Base-by-base conservation (phyloP, 2,888 invertebrate species). In the Pyrrhia umbra region DNA sequence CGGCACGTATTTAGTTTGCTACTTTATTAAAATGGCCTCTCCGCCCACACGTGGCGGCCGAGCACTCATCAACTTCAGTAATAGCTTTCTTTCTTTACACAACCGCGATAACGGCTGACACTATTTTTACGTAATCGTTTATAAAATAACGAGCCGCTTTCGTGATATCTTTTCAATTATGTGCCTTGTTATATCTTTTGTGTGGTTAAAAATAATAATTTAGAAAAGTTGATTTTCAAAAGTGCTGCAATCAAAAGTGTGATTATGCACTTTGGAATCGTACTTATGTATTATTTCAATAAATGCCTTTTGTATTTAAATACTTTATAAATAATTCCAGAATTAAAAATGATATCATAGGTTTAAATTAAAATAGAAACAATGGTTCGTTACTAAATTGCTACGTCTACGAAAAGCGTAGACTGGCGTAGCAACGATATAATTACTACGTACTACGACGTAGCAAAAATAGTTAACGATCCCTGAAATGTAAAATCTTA, bases 1-100 rank as follows among this genome's bases (percentile, higher is more conserved):
- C 27, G 49, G 39, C 45, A 59, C 56, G 50, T 67, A 49, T 72
- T 76, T 55, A 51, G 60, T 34, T 21, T 21, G 42, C 16, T 27
- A 54, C 58, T 67, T 67, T 62, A 56, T 62, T 59, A 73, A 39
- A 59, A 67, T 56, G 34, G 58, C 45, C 21, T 20, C 68, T 43
- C 67, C 73, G 34, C 52, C 61, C 56, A 59, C 51, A 49, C 18
- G 42, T 46, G 42, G 46, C 42, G 45, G 30, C 34, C 51, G 25
- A 37, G 37, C 61, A 63, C 59, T 74, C 62, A 67, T 67, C 74
- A 57, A 50, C 43, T 62, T 54, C 30, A 62, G 58, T 67, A 74
- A 74, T 77, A 58, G 47, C 73, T 72, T 77, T 76, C 77, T 71
- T 76, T 72, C 57, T 64, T 58, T 64, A 61, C 55, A 66, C 37